Percentiles rank a stretch among this genome's conserved stretches.
These are phyloP conservation scores for Platycheirus albimanus DNA, from an alignment of 2,888 invertebrate genomes.

Conservation along the genomic window DNA sequence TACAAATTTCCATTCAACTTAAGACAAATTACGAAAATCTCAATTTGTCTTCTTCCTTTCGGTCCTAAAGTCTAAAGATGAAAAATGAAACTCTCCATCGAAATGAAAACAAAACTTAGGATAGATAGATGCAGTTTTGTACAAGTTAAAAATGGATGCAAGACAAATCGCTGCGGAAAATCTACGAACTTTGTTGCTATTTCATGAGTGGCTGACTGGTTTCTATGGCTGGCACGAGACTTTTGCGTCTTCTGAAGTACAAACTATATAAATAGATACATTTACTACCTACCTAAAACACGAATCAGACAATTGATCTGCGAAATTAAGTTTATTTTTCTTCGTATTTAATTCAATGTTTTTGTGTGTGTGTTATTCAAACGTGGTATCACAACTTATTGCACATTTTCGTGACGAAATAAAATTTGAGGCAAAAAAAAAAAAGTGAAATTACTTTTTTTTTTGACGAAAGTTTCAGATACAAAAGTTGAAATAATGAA, in stretches of 20 bases:
- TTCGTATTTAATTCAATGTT: constrained; percentile 18
- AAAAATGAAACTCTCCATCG: constrained; percentile 45
- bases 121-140: constrained; percentile 7
- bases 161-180: constrained; percentile 54
- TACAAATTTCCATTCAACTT: constrained; percentile 34
- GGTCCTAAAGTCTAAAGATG: constrained; percentile 21
- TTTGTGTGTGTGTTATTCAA: constrained; percentile 27
- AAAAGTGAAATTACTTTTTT: constrained; percentile 56
- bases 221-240: constrained; percentile 44
- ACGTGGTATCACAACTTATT: constrained; percentile 45
- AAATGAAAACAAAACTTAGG: constrained; percentile 1
- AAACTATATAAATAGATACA: no score
- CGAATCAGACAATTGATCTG: constrained; percentile 43
- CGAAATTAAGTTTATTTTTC: constrained; percentile 20
- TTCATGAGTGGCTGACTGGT: neutral
- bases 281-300: neutral
- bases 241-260: neutral
- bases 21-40: constrained; percentile 60
- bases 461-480: constrained; percentile 55
- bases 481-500: constrained; percentile 34
- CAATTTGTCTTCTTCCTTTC: constrained; percentile 52
- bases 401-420: constrained; percentile 57
- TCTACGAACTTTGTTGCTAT: constrained; percentile 15
- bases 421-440: neutral
- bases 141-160: constrained; percentile 32